Conservation (phyloP, 1,140 invertebrate genomes). For the Listronotus oregonensis region DNA sequence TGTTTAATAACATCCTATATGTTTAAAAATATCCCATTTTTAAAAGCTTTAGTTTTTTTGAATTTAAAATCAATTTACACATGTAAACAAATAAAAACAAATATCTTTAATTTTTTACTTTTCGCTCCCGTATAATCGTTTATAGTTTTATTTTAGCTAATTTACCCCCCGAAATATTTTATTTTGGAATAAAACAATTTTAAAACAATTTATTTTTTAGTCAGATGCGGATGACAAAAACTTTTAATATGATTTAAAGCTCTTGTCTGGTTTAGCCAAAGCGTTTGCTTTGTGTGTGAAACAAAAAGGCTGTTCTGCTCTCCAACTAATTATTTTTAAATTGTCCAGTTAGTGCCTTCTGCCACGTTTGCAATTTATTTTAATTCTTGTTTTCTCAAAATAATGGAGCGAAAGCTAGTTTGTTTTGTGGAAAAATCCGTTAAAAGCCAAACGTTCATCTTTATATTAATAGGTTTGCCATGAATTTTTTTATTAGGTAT, state of each 20-base stretch:
- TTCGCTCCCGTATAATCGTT: too few species aligned
- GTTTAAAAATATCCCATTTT: too few species aligned
- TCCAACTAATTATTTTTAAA: slow-evolving; percentile 38
- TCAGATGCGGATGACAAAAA: slow-evolving; percentile 25
- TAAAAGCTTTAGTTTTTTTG: too few species aligned
- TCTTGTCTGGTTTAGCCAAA: slow-evolving; percentile 20
- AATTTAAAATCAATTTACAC: too few species aligned
- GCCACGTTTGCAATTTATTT: slow-evolving; percentile 32
- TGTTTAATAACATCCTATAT: too few species aligned
- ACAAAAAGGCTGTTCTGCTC: slow-evolving; percentile 27
- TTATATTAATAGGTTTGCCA: slow-evolving; percentile 33
- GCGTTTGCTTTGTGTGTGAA: slow-evolving; percentile 19
- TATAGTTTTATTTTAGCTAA: too few species aligned
- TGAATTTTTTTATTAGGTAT: too few species aligned
- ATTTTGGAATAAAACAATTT: slow-evolving; percentile 3
- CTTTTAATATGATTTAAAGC: slow-evolving; percentile 35
- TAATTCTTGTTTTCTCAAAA: slow-evolving; percentile 33
- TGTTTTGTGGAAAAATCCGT: slow-evolving; percentile 3
- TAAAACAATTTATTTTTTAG: slow-evolving; percentile 29
- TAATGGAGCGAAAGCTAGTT: slow-evolving; percentile 24
- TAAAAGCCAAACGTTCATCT: slow-evolving; percentile 24
- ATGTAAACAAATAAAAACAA: too few species aligned
- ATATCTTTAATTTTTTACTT: too few species aligned
- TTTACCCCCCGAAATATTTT: too few species aligned
- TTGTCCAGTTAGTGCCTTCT: slow-evolving; percentile 32